Evolutionary conservation across 1,140 invertebrate species (phyloP), one percentile per base, ranked within the genome.

Genomic region (Nymphalis io): DNA sequence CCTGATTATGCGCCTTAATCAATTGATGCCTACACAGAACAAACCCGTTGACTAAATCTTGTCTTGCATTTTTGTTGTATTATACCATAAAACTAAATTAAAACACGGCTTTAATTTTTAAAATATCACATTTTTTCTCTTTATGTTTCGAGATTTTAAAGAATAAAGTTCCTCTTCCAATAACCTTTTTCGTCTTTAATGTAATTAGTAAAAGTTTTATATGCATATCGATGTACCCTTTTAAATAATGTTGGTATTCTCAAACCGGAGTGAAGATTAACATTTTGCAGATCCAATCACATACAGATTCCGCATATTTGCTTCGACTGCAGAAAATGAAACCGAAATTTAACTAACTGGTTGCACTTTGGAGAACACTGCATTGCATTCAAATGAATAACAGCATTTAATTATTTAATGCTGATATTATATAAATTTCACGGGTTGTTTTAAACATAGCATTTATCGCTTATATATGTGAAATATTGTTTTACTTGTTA

Each of bases 1-100:
- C 87, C 87, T 88, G 88, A 91, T 89, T 91, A 85, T 91, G 85
- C 74, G 85, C 82, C 80, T 86, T 89, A 91, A 89, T 89, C 87
- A 87, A 79, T 85, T 80, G 80, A 74, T 79, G 81, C n/a, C 62
- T 64, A 64, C 39, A 55, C 61, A 55, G 21, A 8, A 55, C 51
- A 33, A 23, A 16, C 5, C 13, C 12, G 11, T 55, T 55, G 51
- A 55, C 51, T n/a, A 27, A 55, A 8, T 15, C 10, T n/a, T 10
- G 51, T 55, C 51, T 27, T 27, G 23, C 18, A 0, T 6, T 16
- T 51, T 51, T 18, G 44, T 48, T 48, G 44, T 3, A 16, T 48
- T 20, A 18, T 51, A 51, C 16, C 16, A 20, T 20, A 51, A 51
- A 11, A 20, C 15, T 8, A 51, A 6, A 51, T 12, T 1, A 6